Conservation (phyloP, 2,888 invertebrate species). For the Lithodes maja region DNA sequence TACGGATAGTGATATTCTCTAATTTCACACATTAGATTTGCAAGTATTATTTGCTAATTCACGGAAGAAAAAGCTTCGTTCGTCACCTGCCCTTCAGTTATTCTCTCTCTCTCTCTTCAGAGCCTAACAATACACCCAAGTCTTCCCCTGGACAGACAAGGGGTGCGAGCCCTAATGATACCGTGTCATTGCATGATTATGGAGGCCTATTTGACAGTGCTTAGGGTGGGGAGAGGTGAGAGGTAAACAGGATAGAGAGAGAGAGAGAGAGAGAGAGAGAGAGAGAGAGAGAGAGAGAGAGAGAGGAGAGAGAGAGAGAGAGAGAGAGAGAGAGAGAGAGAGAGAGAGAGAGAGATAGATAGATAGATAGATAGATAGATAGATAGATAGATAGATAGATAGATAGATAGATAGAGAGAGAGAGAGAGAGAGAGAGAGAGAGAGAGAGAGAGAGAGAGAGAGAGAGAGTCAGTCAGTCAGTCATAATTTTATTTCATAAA, state of each 20-base stretch:
- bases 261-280: neutral
- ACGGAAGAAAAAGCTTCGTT: too few relatives aligned
- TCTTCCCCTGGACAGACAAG: neutral
- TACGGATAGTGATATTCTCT: too few relatives aligned
- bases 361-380: neutral
- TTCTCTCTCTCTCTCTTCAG: conserved; percentile 13
- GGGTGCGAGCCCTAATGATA: conserved; percentile 1
- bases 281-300: conserved; percentile 18
- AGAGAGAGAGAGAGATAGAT: too few relatives aligned
- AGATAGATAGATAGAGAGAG: neutral
- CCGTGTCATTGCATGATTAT: conserved; percentile 10
- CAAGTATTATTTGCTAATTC: too few relatives aligned
- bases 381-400: conserved; percentile 1
- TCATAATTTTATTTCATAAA: too few relatives aligned
- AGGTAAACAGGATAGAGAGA: neutral
- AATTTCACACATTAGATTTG: too few relatives aligned
- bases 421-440: neutral
- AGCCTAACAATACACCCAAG: neutral
- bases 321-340: neutral
- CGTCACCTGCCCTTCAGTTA: neutral
- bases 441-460: neutral
- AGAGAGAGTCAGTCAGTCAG: neutral
- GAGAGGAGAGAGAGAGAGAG: neutral
- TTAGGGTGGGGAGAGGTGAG: neutral
- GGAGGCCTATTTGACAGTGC: neutral